Evolutionary conservation across 2,797 vertebrate genomes (phyloP).

Genomic region (Cyprinodon diabolis): DNA sequence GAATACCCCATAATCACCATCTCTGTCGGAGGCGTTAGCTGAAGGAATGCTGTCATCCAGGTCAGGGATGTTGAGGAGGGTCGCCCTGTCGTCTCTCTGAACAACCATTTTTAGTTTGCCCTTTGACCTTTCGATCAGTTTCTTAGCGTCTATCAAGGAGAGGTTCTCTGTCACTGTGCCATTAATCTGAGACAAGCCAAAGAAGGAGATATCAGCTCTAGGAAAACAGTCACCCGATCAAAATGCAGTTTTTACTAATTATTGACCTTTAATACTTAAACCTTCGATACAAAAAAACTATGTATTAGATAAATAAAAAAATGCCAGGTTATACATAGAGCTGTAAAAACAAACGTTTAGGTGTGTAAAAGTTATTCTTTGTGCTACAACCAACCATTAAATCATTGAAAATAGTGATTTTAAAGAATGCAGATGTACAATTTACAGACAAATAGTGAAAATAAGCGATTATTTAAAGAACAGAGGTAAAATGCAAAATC

Average conservation of each 20-base stretch:
- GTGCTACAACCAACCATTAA: no score
- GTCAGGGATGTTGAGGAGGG: slow-evolving; percentile 96
- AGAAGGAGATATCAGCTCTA: slow-evolving; percentile 13
- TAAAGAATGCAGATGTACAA: not conserved
- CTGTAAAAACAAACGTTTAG: no score
- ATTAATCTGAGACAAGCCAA: slow-evolving; percentile 86
- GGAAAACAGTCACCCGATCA: not conserved
- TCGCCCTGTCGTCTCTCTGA: slow-evolving; percentile 95
- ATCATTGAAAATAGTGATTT: no score
- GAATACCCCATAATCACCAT: slow-evolving; percentile 83
- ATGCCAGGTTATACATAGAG: no score
- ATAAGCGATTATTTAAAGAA: not conserved
- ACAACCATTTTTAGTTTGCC: slow-evolving; percentile 99
- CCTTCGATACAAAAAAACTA: no score
- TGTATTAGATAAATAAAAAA: no score
- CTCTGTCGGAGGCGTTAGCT: slow-evolving; percentile 96
- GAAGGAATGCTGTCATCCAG: slow-evolving; percentile 98
- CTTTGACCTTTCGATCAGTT: slow-evolving; percentile 98
- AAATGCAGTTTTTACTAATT: not conserved
- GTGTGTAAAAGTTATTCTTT: no score
- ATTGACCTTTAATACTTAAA: not conserved
- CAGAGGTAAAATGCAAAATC: no score
- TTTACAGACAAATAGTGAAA: not conserved
- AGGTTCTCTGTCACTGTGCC: slow-evolving; percentile 99
- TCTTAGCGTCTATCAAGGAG: slow-evolving; percentile 98